Base-by-base conservation (phyloP, 1,140 invertebrate species). In the Drosophila nasuta region DNA sequence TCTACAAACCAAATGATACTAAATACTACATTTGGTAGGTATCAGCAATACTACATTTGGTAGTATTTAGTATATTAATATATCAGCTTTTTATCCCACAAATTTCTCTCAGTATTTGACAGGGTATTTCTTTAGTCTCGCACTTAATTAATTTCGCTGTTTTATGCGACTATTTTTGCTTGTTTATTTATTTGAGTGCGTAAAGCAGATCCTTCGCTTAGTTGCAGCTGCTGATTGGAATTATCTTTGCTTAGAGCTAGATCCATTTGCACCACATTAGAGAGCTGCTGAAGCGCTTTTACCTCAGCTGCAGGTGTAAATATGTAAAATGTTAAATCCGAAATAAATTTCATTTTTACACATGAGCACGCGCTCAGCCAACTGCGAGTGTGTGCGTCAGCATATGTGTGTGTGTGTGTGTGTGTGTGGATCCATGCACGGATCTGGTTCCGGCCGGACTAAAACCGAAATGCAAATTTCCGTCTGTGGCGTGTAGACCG, bases 311-410 rank as follows among this genome's bases (percentile, higher is more conserved):
- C 63, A 65, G 63, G 63, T 65, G 63, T 56, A 46, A 77, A 65
- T 41, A 64, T 68, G 48, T 58, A 69, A 76, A 77, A 69, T 75
- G 64, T 70, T 71, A 86, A 85, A 85, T 85, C 74, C 77, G 64
- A 81, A 85, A 83, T 86, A 86, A 86, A 85, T 86, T 75, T 82
- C 69, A 71, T 81, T 85, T 85, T 85, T 71, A 83, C 81, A 77
- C 77, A 81, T 67, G 82, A 71, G 70, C 77, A 72, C 76, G 51
- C 79, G 60, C 46, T 62, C n/a, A 30, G 1, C 33, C 33, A 57
- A 41, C 13, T 35, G 30, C 38, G 52, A 10, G n/a, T 35, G 30
- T 56, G 52, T 17, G 6, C 15, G 25, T 25, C 20, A 25, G 20
- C 25, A 30, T 54, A 5, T 33, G n/a, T 35, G 28, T 28, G 48